phyloP scores from a whole-genome alignment of 2,888 invertebrate genomes.

The Oligia latruncula region DNA sequence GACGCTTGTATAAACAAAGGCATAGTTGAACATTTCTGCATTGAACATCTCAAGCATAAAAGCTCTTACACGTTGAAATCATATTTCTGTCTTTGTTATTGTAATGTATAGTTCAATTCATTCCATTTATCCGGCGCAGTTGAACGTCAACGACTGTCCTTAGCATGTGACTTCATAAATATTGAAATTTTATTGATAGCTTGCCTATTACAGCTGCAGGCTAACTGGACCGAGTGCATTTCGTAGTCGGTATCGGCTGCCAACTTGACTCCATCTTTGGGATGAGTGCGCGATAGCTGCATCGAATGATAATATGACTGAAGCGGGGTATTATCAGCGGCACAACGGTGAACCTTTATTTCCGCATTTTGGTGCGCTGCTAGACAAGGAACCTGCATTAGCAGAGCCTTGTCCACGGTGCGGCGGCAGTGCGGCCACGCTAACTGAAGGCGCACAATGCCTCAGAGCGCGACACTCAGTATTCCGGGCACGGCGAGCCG shows the following conservation, averaged over 20 bases:
- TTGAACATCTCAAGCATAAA: slow-evolving; percentile 41
- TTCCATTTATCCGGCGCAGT: slow-evolving; percentile 49
- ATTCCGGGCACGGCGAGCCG: slow-evolving; percentile 74
- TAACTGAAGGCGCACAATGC: slow-evolving; percentile 71
- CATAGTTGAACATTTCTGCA: slow-evolving; percentile 52
- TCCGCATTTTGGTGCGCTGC: slow-evolving; percentile 71
- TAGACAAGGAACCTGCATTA: slow-evolving; percentile 76
- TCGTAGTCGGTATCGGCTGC: slow-evolving; percentile 53
- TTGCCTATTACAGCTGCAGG: slow-evolving; percentile 51
- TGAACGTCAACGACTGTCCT: slow-evolving; percentile 49
- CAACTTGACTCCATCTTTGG: slow-evolving; percentile 61
- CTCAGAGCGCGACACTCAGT: slow-evolving; percentile 68
- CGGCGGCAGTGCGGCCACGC: slow-evolving; percentile 30
- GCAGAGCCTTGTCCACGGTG: slow-evolving; percentile 69
- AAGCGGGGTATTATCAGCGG: slow-evolving; percentile 61
- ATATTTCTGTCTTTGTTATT: slow-evolving; percentile 61
- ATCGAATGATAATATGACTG: slow-evolving; percentile 66
- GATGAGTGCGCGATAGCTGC: slow-evolving; percentile 52
- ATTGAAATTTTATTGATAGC: slow-evolving; percentile 63
- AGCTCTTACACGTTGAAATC: slow-evolving; percentile 38
- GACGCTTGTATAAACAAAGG: slow-evolving; percentile 69
- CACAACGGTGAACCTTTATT: slow-evolving; percentile 69
- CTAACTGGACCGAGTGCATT: slow-evolving; percentile 58
- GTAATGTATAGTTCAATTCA: slow-evolving; percentile 53
- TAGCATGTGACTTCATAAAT: slow-evolving; percentile 54